Evolutionary conservation across 2,113 vertebrate genomes (phyloP), one percentile per base, ranked within the genome.

Genomic region (Sturnus vulgaris): DNA sequence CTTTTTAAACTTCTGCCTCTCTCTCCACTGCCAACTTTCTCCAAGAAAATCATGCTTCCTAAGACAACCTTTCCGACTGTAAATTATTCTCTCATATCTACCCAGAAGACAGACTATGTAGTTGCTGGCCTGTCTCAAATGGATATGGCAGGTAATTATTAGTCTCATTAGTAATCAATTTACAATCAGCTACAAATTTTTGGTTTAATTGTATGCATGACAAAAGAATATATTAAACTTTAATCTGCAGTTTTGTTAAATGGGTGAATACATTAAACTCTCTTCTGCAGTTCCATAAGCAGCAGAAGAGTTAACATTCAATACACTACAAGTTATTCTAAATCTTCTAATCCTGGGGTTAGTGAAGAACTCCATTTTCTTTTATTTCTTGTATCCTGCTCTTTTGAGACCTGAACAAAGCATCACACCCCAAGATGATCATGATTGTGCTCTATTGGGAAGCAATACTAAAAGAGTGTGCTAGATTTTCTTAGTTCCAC

Each of bases 171-270:
- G 40, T 83, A 88, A 95, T 84, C 91, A 90, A 78, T 59, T 93
- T 80, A 75, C 77, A 94, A 92, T 95, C 94, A 94, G 60, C 35
- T 63, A 59, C 61, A 77, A 50, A 25, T 44, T 80, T 73, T 56
- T 83, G 5, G 7, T 71, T 86, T 94, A 94, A 93, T 75, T 82
- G 40, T 55, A 75, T 82, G 65, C 86, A 52, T 82, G 91, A 66
- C 30, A 77, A 86, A 90, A 77, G 83, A 86, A 86, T 88, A 92
- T 17, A 88, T 93, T 92, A 80, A 93, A 30, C 10, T 78, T 93
- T 23, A 76, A 71, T 94, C 80, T 83, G 49, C 42, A 44, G 22
- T 83, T 83, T 77, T 2, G 1, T 77, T 83, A 77, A 61, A 56
- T 27, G 84, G 82, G 64, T 73, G 87, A 90, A 70, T 88, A 81